Conservation (phyloP, 2,888 invertebrate genomes). For the Brenthis ino region DNA sequence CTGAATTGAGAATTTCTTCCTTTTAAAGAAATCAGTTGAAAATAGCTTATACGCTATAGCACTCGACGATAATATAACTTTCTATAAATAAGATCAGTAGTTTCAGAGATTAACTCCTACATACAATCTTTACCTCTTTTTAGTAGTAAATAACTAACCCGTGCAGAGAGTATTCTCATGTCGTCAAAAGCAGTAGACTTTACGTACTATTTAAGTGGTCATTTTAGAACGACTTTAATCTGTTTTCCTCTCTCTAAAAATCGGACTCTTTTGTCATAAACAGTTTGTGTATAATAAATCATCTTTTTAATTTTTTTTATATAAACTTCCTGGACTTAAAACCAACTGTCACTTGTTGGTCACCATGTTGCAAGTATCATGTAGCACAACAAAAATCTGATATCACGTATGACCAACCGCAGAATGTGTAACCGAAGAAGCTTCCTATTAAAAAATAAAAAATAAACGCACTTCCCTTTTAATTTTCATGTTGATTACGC, state of each 20-base stretch:
- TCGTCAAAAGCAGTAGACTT: too few species aligned
- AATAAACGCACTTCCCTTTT: conserved; percentile 10
- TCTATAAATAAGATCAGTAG: too few species aligned
- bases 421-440: conserved; percentile 17
- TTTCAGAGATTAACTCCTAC: too few species aligned
- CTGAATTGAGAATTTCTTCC: too few species aligned
- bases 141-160: too few species aligned
- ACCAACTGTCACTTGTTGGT: conserved; percentile 1
- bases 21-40: too few species aligned
- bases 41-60: too few species aligned
- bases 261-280: background rate
- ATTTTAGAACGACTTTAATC: background rate
- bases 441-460: conserved; percentile 14
- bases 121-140: too few species aligned
- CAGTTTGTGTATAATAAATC: background rate
- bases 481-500: background rate
- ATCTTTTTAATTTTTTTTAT: background rate
- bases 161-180: too few species aligned
- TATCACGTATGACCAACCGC: conserved; percentile 17
- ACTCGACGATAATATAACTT: too few species aligned
- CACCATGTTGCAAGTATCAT: conserved; percentile 13
- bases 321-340: conserved; percentile 8
- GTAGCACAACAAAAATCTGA: conserved; percentile 23
- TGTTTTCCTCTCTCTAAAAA: background rate
- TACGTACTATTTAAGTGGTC: too few species aligned